Evolutionary conservation across 1,140 invertebrate species (phyloP).

Genomic region (Metopolophium dirhodum): DNA sequence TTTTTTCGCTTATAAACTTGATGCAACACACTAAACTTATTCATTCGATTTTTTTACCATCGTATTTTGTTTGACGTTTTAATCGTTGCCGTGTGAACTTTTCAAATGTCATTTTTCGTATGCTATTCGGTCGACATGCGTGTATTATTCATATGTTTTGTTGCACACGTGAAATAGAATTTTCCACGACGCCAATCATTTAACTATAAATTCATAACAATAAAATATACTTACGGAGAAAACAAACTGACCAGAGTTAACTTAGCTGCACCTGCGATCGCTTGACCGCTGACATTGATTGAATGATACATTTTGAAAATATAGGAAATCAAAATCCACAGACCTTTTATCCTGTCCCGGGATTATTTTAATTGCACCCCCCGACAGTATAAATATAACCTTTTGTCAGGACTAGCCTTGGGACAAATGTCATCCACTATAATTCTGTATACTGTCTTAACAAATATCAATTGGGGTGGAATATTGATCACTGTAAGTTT

Average conservation of each 20-base stretch:
- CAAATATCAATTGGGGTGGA: neutral
- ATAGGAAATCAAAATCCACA: conserved; percentile 23
- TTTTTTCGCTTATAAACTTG: conserved; percentile 28
- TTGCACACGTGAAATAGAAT: neutral
- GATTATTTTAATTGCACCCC: conserved; percentile 10
- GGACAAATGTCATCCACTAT: neutral
- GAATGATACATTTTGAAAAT: neutral
- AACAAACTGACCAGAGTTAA: neutral
- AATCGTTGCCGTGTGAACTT: neutral
- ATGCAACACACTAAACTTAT: neutral
- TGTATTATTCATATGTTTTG: neutral
- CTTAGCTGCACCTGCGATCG: conserved; percentile 23
- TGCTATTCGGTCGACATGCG: neutral
- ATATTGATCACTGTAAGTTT: neutral
- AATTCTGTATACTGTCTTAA: neutral
- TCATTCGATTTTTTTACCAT: neutral
- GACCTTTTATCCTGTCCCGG: neutral
- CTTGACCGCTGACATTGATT: conserved; percentile 22
- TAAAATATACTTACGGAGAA: neutral
- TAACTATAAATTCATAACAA: neutral
- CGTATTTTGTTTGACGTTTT: neutral
- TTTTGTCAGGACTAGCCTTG: neutral
- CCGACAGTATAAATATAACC: neutral
- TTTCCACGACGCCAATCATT: neutral
- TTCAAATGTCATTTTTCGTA: neutral